Evolutionary conservation across 2,113 vertebrate genomes (phyloP).

Genomic region (Ictidomys tridecemlineatus): DNA sequence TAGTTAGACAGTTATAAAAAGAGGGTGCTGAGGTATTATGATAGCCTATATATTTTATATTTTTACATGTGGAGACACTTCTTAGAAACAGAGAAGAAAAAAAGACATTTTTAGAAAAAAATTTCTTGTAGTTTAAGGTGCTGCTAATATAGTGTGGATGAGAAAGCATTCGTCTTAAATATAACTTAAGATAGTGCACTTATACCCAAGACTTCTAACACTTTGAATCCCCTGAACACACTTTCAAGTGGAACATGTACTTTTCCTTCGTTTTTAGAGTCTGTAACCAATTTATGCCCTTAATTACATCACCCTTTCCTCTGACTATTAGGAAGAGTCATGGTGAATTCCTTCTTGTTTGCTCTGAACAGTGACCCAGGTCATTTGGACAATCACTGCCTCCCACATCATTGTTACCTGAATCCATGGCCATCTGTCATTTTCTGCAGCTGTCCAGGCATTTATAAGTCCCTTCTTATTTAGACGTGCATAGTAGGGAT

Average conservation of each 20-base stretch:
- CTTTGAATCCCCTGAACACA: not conserved
- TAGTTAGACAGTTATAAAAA: not conserved
- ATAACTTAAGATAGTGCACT: conserved; percentile 19
- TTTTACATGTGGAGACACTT: not conserved
- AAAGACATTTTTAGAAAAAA: not conserved
- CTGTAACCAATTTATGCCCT: conserved; percentile 49
- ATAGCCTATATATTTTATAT: not conserved
- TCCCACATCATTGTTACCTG: conserved; percentile 92
- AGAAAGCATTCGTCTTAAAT: conserved; percentile 28
- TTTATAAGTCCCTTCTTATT: conserved; percentile 99
- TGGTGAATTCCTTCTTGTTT: conserved; percentile 58
- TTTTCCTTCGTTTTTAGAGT: conserved; percentile 1
- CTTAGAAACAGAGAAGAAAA: not conserved
- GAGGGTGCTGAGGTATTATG: not conserved
- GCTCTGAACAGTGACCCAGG: conserved; percentile 76
- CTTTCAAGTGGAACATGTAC: not conserved
- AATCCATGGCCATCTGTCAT: conserved; percentile 99
- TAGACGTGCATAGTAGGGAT: conserved; percentile 97
- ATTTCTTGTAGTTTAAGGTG: not conserved
- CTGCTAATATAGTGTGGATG: not conserved
- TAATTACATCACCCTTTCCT: conserved; percentile 51
- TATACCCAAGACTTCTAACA: not conserved
- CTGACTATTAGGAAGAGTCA: conserved; percentile 64
- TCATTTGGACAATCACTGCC: conserved; percentile 47
- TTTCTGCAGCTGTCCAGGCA: conserved; percentile 99